Percentiles rank a stretch among this genome's conserved stretches.
phyloP scores from a whole-genome alignment of 1,140 invertebrate species.

The Ganaspis sp. region DNA sequence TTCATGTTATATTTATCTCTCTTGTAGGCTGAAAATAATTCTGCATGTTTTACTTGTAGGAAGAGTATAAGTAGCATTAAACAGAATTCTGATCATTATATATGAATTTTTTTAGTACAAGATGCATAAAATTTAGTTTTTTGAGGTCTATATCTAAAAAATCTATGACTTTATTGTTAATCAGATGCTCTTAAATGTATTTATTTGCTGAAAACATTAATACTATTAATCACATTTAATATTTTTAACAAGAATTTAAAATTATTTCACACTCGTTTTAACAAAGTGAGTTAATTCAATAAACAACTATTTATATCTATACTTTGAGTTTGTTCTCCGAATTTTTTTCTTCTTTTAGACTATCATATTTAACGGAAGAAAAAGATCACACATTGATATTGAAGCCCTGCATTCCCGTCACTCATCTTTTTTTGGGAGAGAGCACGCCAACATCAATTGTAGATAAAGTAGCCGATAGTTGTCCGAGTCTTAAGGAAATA shows the following conservation, averaged over 20 bases:
- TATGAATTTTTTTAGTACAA: too few species aligned
- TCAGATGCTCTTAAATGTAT: too few species aligned
- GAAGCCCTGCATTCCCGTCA: conserved; percentile 63
- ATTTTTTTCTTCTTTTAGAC: conserved; percentile 48
- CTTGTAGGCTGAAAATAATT: too few species aligned
- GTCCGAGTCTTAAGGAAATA: conserved; percentile 66
- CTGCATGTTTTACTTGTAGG: too few species aligned
- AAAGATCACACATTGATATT: conserved; percentile 65
- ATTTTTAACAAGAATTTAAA: too few species aligned
- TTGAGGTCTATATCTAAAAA: too few species aligned
- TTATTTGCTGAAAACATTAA: too few species aligned
- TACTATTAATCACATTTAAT: not conserved
- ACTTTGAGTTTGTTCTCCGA: conserved; percentile 31
- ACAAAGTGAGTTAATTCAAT: conserved; percentile 16
- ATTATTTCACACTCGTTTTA: conserved; percentile 10
- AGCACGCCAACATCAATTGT: conserved; percentile 60
- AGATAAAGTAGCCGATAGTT: conserved; percentile 58
- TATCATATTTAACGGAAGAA: conserved; percentile 65
- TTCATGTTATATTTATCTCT: too few species aligned
- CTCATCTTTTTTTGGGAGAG: conserved; percentile 71
- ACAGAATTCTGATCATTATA: too few species aligned
- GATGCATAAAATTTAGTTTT: too few species aligned
- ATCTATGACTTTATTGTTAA: too few species aligned
- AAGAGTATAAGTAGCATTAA: too few species aligned
- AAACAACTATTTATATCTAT: conserved; percentile 10